Conservation (phyloP, 2,113 vertebrate genomes). For the Herpailurus yagouaroundi region DNA sequence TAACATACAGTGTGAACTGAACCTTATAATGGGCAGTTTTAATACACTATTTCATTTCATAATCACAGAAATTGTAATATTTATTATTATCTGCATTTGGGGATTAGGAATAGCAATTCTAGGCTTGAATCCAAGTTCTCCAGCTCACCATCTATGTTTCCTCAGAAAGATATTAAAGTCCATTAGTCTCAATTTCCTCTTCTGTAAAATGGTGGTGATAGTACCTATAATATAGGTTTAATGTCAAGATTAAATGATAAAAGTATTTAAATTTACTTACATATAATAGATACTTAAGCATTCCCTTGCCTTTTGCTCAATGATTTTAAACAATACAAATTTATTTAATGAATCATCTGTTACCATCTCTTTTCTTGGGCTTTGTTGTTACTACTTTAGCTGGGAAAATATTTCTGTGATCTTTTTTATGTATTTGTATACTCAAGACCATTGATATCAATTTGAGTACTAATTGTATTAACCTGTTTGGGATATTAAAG, state of each 20-base stretch:
- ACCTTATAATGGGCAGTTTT: neutral
- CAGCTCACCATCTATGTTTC: neutral
- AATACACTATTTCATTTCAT: constrained; percentile 3
- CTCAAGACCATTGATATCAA: neutral
- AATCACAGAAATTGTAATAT: neutral
- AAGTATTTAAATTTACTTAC: constrained; percentile 46
- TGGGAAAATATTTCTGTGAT: constrained; percentile 41
- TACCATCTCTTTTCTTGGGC: neutral
- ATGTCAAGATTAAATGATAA: constrained; percentile 59
- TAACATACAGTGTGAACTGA: neutral
- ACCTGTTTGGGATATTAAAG: neutral
- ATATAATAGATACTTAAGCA: constrained; percentile 22
- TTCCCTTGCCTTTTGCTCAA: neutral
- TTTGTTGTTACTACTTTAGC: neutral
- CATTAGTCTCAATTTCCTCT: constrained; percentile 46
- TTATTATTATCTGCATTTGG: constrained; percentile 21
- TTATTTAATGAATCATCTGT: constrained; percentile 34
- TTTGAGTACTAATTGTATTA: neutral
- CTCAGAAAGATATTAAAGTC: constrained; percentile 47
- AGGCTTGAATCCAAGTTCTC: neutral
- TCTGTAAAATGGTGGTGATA: neutral
- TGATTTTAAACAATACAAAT: constrained; percentile 35
- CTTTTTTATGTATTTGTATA: neutral
- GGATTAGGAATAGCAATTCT: neutral
- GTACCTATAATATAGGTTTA: constrained; percentile 23